Base-by-base conservation (phyloP, 2,113 vertebrate genomes). In the Capreolus pygargus region DNA sequence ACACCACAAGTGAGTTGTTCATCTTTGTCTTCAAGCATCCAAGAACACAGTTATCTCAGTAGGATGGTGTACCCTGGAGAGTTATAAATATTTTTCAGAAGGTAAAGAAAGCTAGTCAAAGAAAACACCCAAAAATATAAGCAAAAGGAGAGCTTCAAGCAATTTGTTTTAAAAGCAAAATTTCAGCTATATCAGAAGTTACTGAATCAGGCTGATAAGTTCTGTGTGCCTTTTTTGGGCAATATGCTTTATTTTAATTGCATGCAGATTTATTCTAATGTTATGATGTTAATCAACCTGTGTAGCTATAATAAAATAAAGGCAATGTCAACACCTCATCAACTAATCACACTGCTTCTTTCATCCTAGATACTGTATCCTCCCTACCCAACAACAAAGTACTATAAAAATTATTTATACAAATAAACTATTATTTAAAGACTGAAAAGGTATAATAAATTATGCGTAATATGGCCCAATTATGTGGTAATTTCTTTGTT, bases 401-500 rank as follows among this genome's bases (percentile, higher is more conserved):
- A 95, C 28, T 86, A 50, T 86, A 88, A 91, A 92, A 97, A 97
- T 97, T 98, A 96, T 97, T 98, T 98, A 90, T 95, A 95, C 88
- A 98, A 98, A 97, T 96, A 97, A 95, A 92, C 82, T 92, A 85
- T 85, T 93, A 96, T 33, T 30, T 91, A 93, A 95, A 98, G 86
- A 96, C 83, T 97, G 82, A 91, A 55, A 84, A 97, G 23, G n/a
- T 36, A 21, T 92, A 98, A 97, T 55, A 95, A 45, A 58, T 98
- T 98, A 97, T 58, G 47, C 7, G 2, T 81, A 98, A 98, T 81
- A 83, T 96, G 95, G 21, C 15, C 70, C 96, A 97, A 81, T 98
- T 98, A 98, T 27, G 50, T 96, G 92, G 52, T 86, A 97, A 74
- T 97, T 98, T 94, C 85, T 98, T 98, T 95, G 97, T 97, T 98